Evolutionary conservation across 2,113 vertebrate species (phyloP).

Genomic region (Noturus placidus): DNA sequence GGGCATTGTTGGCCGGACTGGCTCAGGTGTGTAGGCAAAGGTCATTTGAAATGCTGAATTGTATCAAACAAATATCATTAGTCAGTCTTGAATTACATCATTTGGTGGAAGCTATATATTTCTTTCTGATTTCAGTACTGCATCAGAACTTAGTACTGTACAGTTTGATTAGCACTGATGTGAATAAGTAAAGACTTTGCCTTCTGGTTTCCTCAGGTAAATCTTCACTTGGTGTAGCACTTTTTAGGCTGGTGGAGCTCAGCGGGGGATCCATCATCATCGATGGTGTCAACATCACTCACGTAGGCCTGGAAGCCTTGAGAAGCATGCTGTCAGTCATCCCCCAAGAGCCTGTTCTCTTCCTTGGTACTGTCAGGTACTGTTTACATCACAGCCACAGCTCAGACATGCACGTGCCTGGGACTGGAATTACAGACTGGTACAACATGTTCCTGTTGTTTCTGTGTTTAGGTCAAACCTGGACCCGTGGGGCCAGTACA

Average conservation of each 20-base stretch:
- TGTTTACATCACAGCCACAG: conserved; percentile 18
- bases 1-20: conserved; percentile 79
- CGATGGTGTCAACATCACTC: conserved; percentile 73
- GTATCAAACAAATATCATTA: neutral
- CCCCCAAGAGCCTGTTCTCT: conserved; percentile 79
- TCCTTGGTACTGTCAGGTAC: conserved; percentile 77
- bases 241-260: conserved; percentile 78
- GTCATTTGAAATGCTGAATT: neutral
- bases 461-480: conserved; percentile 71
- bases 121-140: neutral
- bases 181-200: conserved; percentile 16
- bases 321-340: conserved; percentile 80
- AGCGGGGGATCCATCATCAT: conserved; percentile 73
- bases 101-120: neutral
- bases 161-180: conserved; percentile 1
- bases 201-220: conserved; percentile 67
- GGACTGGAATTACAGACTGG: neutral
- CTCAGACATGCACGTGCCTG: neutral
- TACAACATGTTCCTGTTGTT: conserved; percentile 15
- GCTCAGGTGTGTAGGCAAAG: conserved; percentile 68
- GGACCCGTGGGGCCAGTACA: conserved; percentile 74
- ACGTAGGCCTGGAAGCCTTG: conserved; percentile 74
- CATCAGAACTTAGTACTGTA: conserved; percentile 13
- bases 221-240: conserved; percentile 74
- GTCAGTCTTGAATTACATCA: neutral